Evolutionary conservation across 2,797 vertebrate genomes (phyloP), one percentile per base, ranked within the genome.

Genomic region (Okamejei kenojei): DNA sequence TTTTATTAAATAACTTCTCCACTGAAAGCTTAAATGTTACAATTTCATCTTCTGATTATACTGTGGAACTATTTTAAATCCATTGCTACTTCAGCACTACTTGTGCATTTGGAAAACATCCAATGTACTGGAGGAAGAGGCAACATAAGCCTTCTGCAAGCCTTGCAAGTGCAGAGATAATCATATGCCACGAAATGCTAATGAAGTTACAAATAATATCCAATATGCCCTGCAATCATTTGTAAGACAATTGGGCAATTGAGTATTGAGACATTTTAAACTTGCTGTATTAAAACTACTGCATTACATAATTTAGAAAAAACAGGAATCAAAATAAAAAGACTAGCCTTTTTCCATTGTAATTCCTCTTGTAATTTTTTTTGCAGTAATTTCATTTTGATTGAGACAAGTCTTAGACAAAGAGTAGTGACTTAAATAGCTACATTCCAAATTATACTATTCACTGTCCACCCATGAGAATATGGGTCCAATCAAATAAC

Each of bases 381-480:
- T 92, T 92, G 97, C 97, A 97, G 96, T 96, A 96, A 95, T 94
- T 96, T 95, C 95, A 95, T 96, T 94, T 63, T 94, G 94, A 96
- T 94, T 94, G 96, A 96, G 96, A 94, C 96, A 96, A 95, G 95
- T 91, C 95, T 93, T 10, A 88, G 63, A 68, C 84, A 93, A 95
- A 95, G 95, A 95, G 94, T 95, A 94, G 95, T 94, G 94, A 94
- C 95, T 94, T 96, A 97, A 98, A 98, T 98, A 98, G 98, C 98
- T 99, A 98, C 97, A 98, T 98, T 98, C 97, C 94, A 94, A 95
- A 97, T 96, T 97, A 96, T 96, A 97, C 96, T 95, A 96, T 97
- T 94, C 94, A 94, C 96, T 97, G 96, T 96, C 96, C 95, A 93
- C 96, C 96, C 96, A 96, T 95, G 95, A 95, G 82, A 74, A 96